Evolutionary conservation across 2,113 vertebrate species (phyloP).

Genomic region (Ciconia maguari): DNA sequence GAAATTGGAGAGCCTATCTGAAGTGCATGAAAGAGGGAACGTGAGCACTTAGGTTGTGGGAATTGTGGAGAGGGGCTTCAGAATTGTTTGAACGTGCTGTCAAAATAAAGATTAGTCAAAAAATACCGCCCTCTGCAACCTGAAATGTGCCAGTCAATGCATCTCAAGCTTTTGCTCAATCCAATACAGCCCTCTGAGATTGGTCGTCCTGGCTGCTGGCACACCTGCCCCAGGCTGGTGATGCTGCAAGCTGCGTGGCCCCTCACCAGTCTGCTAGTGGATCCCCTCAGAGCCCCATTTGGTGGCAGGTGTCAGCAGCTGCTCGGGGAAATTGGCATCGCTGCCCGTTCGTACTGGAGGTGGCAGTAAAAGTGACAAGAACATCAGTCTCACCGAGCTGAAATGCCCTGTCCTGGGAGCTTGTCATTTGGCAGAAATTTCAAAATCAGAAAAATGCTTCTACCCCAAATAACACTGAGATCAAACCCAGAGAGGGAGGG

Average conservation of each 20-base stretch:
- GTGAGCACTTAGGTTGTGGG: background rate
- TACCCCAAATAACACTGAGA: background rate
- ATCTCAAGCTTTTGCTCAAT: background rate
- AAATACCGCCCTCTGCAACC: background rate
- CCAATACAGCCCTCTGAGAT: background rate
- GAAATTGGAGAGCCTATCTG: background rate
- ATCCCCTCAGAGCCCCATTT: background rate
- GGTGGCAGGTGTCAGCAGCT: background rate
- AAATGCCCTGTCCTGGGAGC: slow-evolving; percentile 19
- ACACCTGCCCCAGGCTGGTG: background rate
- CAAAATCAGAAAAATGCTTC: background rate
- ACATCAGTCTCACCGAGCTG: slow-evolving; percentile 9
- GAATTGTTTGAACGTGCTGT: background rate
- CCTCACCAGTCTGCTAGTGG: background rate
- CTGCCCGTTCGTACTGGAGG: background rate
- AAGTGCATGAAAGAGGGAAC: background rate
- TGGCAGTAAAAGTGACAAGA: slow-evolving; percentile 28
- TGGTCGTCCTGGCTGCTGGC: background rate
- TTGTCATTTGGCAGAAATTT: background rate
- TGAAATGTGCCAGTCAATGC: background rate
- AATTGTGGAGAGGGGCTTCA: background rate
- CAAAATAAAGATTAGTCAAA: background rate
- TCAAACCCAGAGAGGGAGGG: background rate
- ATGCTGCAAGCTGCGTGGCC: background rate
- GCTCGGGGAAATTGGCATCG: background rate